Base-by-base conservation (phyloP, 2,797 vertebrate species). In the Uromys caudimaculatus region DNA sequence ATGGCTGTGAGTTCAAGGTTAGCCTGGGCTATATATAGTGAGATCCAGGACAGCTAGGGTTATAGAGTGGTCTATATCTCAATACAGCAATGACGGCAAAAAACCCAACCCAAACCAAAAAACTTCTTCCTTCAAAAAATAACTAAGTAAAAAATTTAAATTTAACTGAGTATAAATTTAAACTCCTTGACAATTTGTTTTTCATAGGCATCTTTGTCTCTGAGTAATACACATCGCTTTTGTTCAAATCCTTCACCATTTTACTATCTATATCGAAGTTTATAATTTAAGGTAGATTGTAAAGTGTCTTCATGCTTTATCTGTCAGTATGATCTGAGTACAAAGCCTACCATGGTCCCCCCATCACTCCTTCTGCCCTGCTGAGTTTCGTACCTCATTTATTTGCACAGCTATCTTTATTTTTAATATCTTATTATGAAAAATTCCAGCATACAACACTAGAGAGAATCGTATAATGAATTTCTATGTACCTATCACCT, bases 101-200 rank as follows among this genome's bases (percentile, higher is more conserved):
- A 71, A n/a, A 32, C 8, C 23, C 76, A 60, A 44, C 0, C 19
- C 32, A n/a, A 27, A 35, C 1, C 4, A 29, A 71, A 64, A 71
- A 54, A 67, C n/a, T 54, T 73, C 35, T 16, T 86, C 38, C 11
- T 84, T 67, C 11, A 67, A 85, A 76, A 89, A 16, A 89, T 9
- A 60, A 62, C 29, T 50, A 50, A 62, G 54, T 89, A n/a, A 62
- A 76, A 73, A 47, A 24, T 50, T 89, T 52, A 95, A 83, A 71
- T 95, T 78, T 89, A 96, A 89, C 60, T 58, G 35, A 64, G 13
- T 91, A 87, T 67, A 95, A 96, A 90, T 97, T 97, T 89, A 95
- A 94, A 73, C 71, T 50, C 67, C 88, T 75, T 89, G 92, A 86
- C 4, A 81, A 93, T 92, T 91, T 2, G 16, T 81, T 89, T 73